Evolutionary conservation across 1,140 invertebrate species (phyloP), one percentile per base, ranked within the genome.

Genomic region (Leptinotarsa undecemlineata): DNA sequence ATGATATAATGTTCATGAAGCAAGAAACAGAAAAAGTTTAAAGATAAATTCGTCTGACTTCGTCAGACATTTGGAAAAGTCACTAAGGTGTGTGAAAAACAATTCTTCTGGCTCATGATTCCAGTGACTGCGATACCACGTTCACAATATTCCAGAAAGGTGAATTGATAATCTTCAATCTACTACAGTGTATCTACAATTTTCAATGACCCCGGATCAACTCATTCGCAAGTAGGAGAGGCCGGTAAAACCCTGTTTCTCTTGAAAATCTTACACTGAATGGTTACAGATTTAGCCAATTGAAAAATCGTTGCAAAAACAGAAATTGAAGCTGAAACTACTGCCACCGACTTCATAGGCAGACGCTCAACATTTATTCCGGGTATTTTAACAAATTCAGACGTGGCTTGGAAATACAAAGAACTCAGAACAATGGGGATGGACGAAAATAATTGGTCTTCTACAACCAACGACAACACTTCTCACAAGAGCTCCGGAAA

Each of bases 331-430:
- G 62, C 62, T 19, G 1, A 0, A 64, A 64, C 20, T 64, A 64
- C 23, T 23, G 20, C 3, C 51, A 57, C 51, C 51, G n/a, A 57
- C 13, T 57, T 57, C 51, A 57, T 0, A 57, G 51, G 51, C 62
- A 21, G 62, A 20, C 20, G 62, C 62, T 21, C 62, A 64, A 20
- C 62, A 64, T 64, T 64, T 20, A 20, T 57, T n/a, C 14, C 51
- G 48, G 14, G 48, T 57, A 5, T 57, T 57, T n/a, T 4, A 57
- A 15, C 48, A 57, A 13, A 57, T 57, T 57, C 48, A 57, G 48
- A 57, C 14, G n/a, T n/a, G 48, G 48, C 48, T 57, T 64, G 20
- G 62, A 15, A 64, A 64, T 64, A 64, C 4, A 15, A 19, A 23
- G 8, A 64, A 64, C 19, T 19, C 23, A n/a, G 48, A 57, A 17